phyloP scores from a whole-genome alignment of 2,797 vertebrate genomes.

The Fundulus diaphanus region DNA sequence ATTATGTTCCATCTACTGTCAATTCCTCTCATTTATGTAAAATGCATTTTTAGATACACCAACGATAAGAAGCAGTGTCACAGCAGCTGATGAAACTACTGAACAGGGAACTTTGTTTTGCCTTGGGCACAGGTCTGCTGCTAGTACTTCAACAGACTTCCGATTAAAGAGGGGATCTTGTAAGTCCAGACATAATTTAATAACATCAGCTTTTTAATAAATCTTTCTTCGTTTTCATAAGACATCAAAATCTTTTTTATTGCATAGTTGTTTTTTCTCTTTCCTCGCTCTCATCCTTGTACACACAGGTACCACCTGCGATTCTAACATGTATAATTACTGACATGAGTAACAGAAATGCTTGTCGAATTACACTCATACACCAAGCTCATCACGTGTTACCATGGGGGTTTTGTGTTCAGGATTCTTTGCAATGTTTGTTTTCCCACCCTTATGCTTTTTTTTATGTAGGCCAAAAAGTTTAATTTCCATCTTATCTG shows the following conservation, averaged over 20 bases:
- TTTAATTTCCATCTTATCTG: too few species aligned
- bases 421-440: too few species aligned
- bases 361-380: not conserved
- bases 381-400: too few species aligned
- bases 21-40: not conserved
- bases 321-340: not conserved
- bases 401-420: not conserved
- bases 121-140: not conserved
- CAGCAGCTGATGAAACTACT: not conserved
- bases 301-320: not conserved
- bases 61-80: not conserved
- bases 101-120: not conserved
- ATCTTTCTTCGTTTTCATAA: not conserved
- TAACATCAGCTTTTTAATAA: not conserved
- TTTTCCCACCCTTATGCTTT: too few species aligned
- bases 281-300: not conserved
- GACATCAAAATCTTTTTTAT: not conserved
- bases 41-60: not conserved
- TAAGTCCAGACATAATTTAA: slow-evolving; percentile 1
- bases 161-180: not conserved
- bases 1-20: not conserved
- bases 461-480: too few species aligned
- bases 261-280: not conserved
- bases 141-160: not conserved
- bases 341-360: not conserved